Conservation (phyloP, 1,140 invertebrate species). For the Sarcophaga bullata region DNA sequence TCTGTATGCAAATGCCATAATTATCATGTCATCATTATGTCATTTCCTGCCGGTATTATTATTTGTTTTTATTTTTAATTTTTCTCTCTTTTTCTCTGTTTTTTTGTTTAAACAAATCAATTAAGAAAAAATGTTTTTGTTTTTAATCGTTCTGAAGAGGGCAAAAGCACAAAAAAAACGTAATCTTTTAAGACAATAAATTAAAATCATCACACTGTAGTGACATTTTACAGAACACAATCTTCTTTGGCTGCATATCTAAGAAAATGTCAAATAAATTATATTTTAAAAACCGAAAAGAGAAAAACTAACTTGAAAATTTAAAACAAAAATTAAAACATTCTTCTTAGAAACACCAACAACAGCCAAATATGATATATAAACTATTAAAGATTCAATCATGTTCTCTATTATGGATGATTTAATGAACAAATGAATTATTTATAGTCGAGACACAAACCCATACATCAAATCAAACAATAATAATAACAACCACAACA, state of each 20-base stretch:
- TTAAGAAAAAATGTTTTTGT: not conserved
- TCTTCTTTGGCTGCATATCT: not conserved
- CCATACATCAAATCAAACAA: conserved; percentile 28
- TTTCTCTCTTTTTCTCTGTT: too few species aligned
- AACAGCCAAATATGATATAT: conserved; percentile 31
- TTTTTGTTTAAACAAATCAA: conserved; percentile 8
- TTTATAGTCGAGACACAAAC: conserved; percentile 32
- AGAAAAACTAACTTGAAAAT: not conserved
- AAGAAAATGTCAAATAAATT: conserved; percentile 41
- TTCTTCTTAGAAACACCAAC: conserved; percentile 17
- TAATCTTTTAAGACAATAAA: not conserved
- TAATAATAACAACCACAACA: not conserved
- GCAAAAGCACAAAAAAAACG: conserved; percentile 14
- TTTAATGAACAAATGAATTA: conserved; percentile 34
- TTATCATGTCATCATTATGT: too few species aligned
- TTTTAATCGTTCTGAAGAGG: not conserved
- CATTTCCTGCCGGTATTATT: too few species aligned
- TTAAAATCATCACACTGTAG: conserved; percentile 27
- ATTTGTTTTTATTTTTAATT: too few species aligned
- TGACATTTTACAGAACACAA: conserved; percentile 37
- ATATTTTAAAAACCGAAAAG: not conserved
- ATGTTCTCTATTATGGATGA: conserved; percentile 2
- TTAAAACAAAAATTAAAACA: not conserved
- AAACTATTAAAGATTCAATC: conserved; percentile 39
- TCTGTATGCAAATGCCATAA: too few species aligned